Percentiles rank a stretch among this genome's conserved stretches.
These are phyloP conservation scores for Vespertilio murinus DNA, from an alignment of 2,797 vertebrate species.

Conservation along the genomic window DNA sequence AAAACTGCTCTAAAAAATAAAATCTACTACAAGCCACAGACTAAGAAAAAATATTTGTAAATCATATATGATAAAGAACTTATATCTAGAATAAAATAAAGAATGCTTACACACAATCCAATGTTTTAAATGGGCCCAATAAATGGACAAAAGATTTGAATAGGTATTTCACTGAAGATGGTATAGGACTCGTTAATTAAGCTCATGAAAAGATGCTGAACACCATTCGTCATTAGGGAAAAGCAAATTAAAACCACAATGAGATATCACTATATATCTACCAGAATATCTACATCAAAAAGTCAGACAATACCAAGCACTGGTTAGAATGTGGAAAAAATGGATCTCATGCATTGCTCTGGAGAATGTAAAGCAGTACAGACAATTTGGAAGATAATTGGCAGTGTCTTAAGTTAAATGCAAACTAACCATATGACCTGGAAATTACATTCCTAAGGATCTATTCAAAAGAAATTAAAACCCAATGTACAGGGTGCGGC, in stretches of 20 bases:
- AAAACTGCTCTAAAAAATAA: slow-evolving; percentile 8
- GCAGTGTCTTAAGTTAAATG: background rate
- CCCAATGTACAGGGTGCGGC: background rate
- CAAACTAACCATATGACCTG: background rate
- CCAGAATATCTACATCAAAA: background rate
- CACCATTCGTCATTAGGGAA: background rate
- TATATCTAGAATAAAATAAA: slow-evolving; percentile 18
- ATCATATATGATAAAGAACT: background rate
- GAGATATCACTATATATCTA: background rate
- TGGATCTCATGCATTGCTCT: background rate
- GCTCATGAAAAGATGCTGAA: slow-evolving; percentile 3
- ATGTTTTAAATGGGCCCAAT: background rate
- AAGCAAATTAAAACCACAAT: slow-evolving; percentile 40
- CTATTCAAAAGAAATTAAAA: slow-evolving; percentile 28
- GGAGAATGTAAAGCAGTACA: background rate
- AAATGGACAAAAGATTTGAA: slow-evolving; percentile 25
- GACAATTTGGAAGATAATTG: background rate
- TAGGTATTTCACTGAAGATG: background rate
- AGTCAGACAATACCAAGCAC: slow-evolving; percentile 20
- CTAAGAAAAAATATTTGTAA: background rate
- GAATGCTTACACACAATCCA: slow-evolving; percentile 15
- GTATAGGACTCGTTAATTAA: background rate
- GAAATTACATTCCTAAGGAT: background rate
- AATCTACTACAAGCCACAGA: background rate
- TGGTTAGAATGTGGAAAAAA: slow-evolving; percentile 20